Percentiles rank a stretch among this genome's conserved stretches.
Evolutionary conservation across 2,797 vertebrate genomes (phyloP).

Genomic region (Carcharodon carcharias): DNA sequence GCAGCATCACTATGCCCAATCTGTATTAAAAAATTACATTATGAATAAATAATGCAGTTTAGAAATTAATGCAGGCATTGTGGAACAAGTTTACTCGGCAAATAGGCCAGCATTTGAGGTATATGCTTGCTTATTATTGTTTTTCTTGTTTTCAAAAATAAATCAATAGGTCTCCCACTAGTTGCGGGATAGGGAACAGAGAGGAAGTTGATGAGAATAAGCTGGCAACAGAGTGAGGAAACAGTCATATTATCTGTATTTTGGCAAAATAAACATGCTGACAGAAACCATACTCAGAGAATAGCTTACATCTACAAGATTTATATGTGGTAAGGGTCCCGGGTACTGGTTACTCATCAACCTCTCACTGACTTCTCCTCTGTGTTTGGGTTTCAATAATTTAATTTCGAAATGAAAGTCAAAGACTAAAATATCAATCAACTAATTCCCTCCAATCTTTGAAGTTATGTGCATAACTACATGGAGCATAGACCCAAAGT

Average conservation of each 20-base stretch:
- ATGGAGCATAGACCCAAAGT: not conserved
- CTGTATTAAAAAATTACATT: not conserved
- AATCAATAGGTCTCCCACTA: not conserved
- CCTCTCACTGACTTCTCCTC: not conserved
- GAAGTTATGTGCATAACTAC: not conserved
- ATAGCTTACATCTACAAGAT: not conserved
- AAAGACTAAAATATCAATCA: not conserved
- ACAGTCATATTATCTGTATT: not conserved
- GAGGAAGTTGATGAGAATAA: not conserved
- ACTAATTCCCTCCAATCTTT: not conserved
- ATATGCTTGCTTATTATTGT: not conserved
- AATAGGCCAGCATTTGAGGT: not conserved
- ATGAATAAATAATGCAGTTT: not conserved
- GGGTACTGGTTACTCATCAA: not conserved
- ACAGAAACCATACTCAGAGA: not conserved
- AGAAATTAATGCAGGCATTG: not conserved
- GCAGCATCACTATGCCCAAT: not conserved
- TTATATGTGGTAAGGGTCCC: not conserved
- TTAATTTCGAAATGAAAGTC: not conserved
- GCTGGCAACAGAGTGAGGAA: not conserved
- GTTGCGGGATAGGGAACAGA: not conserved
- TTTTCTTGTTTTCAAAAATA: slow-evolving; percentile 1
- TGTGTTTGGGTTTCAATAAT: not conserved
- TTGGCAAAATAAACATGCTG: not conserved
- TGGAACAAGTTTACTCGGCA: not conserved